Evolutionary conservation across 1,140 invertebrate species (phyloP), one percentile per base, ranked within the genome.

Genomic region (Aleiodes sp.): DNA sequence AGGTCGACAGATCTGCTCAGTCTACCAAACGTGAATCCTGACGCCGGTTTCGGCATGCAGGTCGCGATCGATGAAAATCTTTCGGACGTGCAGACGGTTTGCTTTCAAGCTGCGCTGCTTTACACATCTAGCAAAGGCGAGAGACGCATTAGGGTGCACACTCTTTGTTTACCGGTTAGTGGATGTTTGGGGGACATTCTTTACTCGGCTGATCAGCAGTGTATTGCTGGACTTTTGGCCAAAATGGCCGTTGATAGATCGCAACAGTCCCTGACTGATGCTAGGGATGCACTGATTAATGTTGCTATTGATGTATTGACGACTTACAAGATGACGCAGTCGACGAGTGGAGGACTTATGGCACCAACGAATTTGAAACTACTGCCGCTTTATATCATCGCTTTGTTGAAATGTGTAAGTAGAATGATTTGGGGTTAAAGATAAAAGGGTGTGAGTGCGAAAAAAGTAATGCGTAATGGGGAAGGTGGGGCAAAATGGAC

Each of bases 91-190:
- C 93, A 94, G 78, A 94, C 90, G 56, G 95, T 98, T 56, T 98
- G 96, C 87, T 99, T 99, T 88, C 98, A 99, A 87, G 97, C 97
- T 4, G 98, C 98, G 12, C 83, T 99, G 39, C 88, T 99, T 0
- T 99, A 99, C 78, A 99, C 98, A 1, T 98, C 97, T 21, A 97
- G 95, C 84, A 98, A 97, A 92, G 98, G 96, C 37, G 98, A 99
- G 87, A 88, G 98, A 70, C 88, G 98, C 72, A 99, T 99, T 78
- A 90, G 98, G 72, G 98, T 99, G 3, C 98, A 99, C 83, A 99
- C 98, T 0, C 81, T 99, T 19, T 98, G 97, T 84, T 81, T 99
- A 67, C 98, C 98, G 14, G 92, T 99, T 4, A 93, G 93, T 0
- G 89, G 90, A 21, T 96, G 91, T 76, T 80, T 99, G 39, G 88